Percentiles rank a stretch among this genome's conserved stretches.
These are phyloP conservation scores for Zaprionus ornatus DNA, from an alignment of 1,140 invertebrate species.

Conservation along the genomic window DNA sequence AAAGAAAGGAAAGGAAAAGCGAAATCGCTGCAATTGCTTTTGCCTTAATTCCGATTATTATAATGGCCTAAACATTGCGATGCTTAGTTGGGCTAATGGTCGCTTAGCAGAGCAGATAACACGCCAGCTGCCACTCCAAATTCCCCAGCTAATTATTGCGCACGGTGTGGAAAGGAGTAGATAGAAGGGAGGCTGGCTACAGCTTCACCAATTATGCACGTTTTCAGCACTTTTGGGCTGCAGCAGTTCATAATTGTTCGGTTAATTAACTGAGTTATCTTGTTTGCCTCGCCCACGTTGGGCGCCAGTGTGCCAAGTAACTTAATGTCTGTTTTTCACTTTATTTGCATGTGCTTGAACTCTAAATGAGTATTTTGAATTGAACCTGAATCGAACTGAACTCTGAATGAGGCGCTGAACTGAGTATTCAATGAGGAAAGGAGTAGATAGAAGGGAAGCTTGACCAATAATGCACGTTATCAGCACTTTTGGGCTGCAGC, in stretches of 20 bases:
- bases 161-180: neutral
- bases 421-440: neutral
- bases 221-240: neutral
- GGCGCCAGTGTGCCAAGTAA: neutral
- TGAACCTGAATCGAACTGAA: neutral
- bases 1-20: neutral
- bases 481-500: neutral
- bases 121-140: neutral
- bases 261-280: neutral
- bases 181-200: too few species aligned
- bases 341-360: neutral
- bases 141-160: neutral
- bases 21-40: constrained; percentile 2
- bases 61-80: constrained; percentile 7
- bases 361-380: neutral
- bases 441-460: too few species aligned
- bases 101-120: neutral
- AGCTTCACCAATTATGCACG: neutral
- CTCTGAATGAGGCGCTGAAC: neutral
- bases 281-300: neutral
- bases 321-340: neutral
- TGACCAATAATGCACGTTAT: too few species aligned
- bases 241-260: neutral
- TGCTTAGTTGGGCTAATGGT: constrained; percentile 14
- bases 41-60: constrained; percentile 18